Evolutionary conservation across 2,888 invertebrate species (phyloP).

Genomic region (Lasioglossum vierecki): DNA sequence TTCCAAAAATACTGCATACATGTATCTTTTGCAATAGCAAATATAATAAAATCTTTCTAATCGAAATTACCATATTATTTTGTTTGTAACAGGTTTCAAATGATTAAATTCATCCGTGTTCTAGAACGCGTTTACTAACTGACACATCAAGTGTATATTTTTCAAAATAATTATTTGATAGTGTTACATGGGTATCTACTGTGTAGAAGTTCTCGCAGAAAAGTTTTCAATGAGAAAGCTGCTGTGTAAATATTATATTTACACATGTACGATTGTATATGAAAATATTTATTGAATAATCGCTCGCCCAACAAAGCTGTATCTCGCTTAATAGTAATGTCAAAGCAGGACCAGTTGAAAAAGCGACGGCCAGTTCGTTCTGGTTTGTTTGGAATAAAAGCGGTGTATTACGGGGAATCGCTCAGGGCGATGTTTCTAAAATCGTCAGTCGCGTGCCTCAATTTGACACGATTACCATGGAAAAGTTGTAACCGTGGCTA

Average conservation of each 20-base stretch:
- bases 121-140: too few relatives aligned
- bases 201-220: not conserved
- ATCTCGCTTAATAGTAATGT: not conserved
- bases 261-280: not conserved
- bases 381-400: not conserved
- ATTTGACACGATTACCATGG: constrained; percentile 40
- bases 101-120: too few relatives aligned
- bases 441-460: constrained; percentile 31
- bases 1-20: too few relatives aligned
- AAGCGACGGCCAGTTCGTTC: not conserved
- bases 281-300: not conserved
- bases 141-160: too few relatives aligned
- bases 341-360: not conserved
- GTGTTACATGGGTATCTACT: not conserved
- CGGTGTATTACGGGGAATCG: not conserved
- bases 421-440: constrained; percentile 16
- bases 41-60: too few relatives aligned
- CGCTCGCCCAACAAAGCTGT: not conserved
- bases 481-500: constrained; percentile 8
- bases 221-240: not conserved
- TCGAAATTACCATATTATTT: too few relatives aligned
- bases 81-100: too few relatives aligned
- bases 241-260: not conserved
- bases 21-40: too few relatives aligned
- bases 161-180: too few relatives aligned